Conservation (phyloP, 2,113 vertebrate genomes). For the Cheirogaleus medius region DNA sequence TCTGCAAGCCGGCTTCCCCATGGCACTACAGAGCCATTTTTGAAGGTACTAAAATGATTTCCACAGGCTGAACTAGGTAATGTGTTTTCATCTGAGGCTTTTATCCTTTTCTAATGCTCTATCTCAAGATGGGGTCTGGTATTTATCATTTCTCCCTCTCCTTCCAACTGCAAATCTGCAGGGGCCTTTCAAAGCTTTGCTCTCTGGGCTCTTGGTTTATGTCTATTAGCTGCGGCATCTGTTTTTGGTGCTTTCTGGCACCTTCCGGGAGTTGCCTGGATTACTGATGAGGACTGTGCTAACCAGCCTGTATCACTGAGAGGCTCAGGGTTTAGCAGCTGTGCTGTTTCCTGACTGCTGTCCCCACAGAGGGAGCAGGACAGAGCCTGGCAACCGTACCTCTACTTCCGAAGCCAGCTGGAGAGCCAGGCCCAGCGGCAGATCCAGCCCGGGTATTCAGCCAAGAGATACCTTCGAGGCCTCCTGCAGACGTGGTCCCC, state of each 20-base stretch:
- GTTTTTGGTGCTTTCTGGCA: conserved; percentile 32
- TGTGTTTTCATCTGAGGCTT: conserved; percentile 44
- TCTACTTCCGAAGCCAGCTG: conserved; percentile 72
- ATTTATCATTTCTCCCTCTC: conserved; percentile 44
- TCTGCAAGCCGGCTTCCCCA: background rate
- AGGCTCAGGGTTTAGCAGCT: background rate
- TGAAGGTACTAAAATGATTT: conserved; percentile 20
- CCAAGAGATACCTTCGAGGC: conserved; percentile 77
- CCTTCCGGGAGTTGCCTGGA: background rate
- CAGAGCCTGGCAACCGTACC: conserved; percentile 48
- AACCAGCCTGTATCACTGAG: background rate
- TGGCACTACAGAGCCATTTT: background rate
- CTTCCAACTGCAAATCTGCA: conserved; percentile 27
- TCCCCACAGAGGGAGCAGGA: conserved; percentile 60
- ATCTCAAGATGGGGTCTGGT: conserved; percentile 48
- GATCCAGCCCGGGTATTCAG: conserved; percentile 78
- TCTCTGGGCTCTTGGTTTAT: conserved; percentile 1
- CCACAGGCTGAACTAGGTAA: background rate
- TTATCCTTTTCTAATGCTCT: conserved; percentile 42
- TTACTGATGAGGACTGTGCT: conserved; percentile 45
- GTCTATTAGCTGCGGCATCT: conserved; percentile 28
- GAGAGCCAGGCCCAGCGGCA: conserved; percentile 44
- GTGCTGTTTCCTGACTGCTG: background rate
- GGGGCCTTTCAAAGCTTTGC: conserved; percentile 30
- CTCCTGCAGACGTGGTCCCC: conserved; percentile 66